These are phyloP conservation scores for Gavialis gangeticus DNA, from an alignment of 2,113 vertebrate genomes.

Conservation along the genomic window DNA sequence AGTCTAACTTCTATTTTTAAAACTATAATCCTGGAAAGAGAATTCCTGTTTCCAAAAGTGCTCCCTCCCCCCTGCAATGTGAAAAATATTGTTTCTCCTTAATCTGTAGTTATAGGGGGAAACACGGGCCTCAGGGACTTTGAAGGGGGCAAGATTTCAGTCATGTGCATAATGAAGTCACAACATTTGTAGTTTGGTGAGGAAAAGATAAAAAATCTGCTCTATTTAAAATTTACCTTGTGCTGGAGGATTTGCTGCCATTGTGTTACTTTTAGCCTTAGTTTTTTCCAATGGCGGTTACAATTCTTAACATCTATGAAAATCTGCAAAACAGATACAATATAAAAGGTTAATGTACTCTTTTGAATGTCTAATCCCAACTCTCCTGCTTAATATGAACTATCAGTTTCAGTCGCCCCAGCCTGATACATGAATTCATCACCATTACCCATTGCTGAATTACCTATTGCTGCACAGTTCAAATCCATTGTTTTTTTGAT, in stretches of 20 bases:
- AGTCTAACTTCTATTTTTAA: background rate
- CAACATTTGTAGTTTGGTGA: background rate
- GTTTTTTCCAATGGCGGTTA: constrained; percentile 27
- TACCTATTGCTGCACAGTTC: background rate
- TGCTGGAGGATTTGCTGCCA: constrained; percentile 83
- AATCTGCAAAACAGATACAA: constrained; percentile 59
- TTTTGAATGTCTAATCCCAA: background rate
- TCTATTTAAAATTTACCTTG: constrained; percentile 73
- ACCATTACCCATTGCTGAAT: background rate
- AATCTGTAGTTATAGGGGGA: background rate
- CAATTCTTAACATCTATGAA: constrained; percentile 24
- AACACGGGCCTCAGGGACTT: background rate
- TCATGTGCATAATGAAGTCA: background rate
- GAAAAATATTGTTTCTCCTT: background rate
- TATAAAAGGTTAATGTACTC: background rate
- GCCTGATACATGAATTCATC: accelerated
- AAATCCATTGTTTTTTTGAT: background rate
- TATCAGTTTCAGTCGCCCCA: no score
- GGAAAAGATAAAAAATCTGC: background rate
- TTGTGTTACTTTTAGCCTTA: constrained; percentile 63
- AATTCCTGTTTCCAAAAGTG: background rate
- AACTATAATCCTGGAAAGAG: background rate
- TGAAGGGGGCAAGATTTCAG: background rate
- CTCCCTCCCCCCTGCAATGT: no score
- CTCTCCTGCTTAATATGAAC: background rate